Evolutionary conservation across 2,797 vertebrate genomes (phyloP), one percentile per base, ranked within the genome.

Genomic region (Rhinichthys osculus): DNA sequence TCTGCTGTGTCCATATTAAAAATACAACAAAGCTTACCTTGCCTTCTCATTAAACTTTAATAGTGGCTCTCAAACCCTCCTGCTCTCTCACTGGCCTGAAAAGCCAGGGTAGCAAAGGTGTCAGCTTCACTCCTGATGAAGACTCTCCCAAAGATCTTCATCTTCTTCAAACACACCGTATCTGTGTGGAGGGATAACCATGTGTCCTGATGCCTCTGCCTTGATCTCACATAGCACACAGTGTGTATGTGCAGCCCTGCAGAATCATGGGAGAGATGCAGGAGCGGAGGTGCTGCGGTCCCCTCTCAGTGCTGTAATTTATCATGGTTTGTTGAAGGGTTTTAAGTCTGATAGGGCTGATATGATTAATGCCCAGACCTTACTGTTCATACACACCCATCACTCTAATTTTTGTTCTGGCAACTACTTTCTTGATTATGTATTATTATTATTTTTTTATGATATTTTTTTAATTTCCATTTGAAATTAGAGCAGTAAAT

Each of bases 331-430:
- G 85, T 88, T 89, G 87, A 88, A 79, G 83, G 87, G 87, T 87
- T 89, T 89, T 89, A 85, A 90, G 86, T 88, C 87, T 62, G 82
- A 85, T 88, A 86, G 83, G 86, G 38, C 84, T 86, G 67, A 84
- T 78, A 90, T 91, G 90, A 91, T 91, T 90, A 91, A 91, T 90
- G 88, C 62, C 30, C 85, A 87, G 85, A 89, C 82, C 86, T 87
- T 81, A 86, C 79, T 80, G 66, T 86, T 89, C 86, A 89, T 89
- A 86, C 87, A 78, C 82, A 47, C 72, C 85, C 87, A 87, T 91
- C 88, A 87, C 78, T 88, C 86, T 82, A 83, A 79, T 89, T 89
- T 88, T 78, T 85, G 17, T 30, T 30, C 44, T 64, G 81, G 79
- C 85, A 78, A 59, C 78, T 74, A n/a, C 47, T 38, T 30, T 57